Conservation (phyloP, 2,888 invertebrate species). For the Diplolepis rosae region DNA sequence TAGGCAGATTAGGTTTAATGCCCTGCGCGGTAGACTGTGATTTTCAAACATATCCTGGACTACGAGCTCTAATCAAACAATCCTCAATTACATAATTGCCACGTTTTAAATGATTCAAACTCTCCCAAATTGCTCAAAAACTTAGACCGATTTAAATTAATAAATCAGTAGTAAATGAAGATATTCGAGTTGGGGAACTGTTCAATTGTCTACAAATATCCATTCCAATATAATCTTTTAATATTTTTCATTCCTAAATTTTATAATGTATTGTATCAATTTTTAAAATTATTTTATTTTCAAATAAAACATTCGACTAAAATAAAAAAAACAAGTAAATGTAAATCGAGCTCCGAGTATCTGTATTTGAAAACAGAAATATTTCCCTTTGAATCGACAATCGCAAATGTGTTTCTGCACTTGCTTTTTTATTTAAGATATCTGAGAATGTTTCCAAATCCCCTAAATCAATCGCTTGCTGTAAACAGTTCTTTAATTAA, state of each 20-base stretch:
- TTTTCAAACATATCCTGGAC: conserved; percentile 33
- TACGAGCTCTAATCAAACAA: conserved; percentile 21
- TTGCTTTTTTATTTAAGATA: conserved; percentile 27
- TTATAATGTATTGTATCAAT: too few relatives aligned
- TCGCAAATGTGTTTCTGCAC: conserved; percentile 22
- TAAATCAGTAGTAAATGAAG: neutral
- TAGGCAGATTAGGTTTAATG: conserved; percentile 50
- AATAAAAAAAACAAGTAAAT: conserved; percentile 1
- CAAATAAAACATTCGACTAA: neutral
- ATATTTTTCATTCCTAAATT: too few relatives aligned
- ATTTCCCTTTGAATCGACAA: conserved; percentile 4
- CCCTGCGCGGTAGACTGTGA: conserved; percentile 28
- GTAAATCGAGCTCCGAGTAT: neutral
- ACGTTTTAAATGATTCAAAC: neutral
- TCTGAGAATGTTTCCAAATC: conserved; percentile 12
- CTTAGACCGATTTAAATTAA: too few relatives aligned
- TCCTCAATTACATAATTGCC: neutral
- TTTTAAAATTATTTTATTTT: too few relatives aligned
- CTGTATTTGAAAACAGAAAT: conserved; percentile 21
- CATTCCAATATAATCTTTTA: too few relatives aligned
- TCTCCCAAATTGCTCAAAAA: neutral
- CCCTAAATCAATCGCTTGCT: conserved; percentile 17
- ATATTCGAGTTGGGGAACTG: neutral
- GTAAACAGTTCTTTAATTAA: conserved; percentile 28
- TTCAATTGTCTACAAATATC: too few relatives aligned